phyloP scores from a whole-genome alignment of 1,140 invertebrate genomes.

The Pantala flavescens region DNA sequence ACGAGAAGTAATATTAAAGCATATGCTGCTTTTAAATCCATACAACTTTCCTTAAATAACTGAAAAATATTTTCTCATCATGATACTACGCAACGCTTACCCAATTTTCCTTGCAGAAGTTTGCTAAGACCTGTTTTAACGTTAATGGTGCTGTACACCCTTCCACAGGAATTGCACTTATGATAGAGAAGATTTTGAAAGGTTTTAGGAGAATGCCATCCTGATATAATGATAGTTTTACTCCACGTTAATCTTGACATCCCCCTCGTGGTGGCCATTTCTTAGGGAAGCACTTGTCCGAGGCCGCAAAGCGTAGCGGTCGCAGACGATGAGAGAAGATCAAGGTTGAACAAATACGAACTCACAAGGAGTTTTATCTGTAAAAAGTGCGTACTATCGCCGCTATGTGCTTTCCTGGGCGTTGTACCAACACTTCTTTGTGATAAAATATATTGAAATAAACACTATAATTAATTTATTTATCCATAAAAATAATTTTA shows the following conservation, averaged over 20 bases:
- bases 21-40: too few species aligned
- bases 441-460: too few species aligned
- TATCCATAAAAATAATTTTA: too few species aligned
- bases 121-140: not conserved
- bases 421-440: too few species aligned
- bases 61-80: not conserved
- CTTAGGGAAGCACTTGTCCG: not conserved
- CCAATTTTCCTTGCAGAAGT: not conserved
- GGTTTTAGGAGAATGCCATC: not conserved
- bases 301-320: not conserved
- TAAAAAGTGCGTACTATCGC: too few species aligned
- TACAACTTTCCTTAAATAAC: too few species aligned
- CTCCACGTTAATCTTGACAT: not conserved
- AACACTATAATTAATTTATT: too few species aligned
- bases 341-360: not conserved
- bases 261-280: not conserved
- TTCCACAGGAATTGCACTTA: not conserved
- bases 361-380: too few species aligned
- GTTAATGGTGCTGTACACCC: not conserved
- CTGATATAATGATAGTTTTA: not conserved
- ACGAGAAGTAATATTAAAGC: too few species aligned
- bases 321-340: not conserved
- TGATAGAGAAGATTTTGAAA: not conserved
- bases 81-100: not conserved
- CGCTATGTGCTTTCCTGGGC: too few species aligned